Base-by-base conservation (phyloP, 2,888 invertebrate species). In the Deroplatys truncata region DNA sequence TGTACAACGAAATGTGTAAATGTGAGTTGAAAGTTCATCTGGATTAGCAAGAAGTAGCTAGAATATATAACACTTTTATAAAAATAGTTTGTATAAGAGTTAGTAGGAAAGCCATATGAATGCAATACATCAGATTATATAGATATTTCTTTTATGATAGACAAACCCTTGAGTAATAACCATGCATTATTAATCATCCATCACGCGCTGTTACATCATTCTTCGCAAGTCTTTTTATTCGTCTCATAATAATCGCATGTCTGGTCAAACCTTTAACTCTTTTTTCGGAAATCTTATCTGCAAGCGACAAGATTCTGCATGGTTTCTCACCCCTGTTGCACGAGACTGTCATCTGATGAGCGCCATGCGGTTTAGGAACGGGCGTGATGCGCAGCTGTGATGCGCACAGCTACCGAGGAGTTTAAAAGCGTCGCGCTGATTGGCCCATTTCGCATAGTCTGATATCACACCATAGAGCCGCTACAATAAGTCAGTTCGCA, bases 401-500 rank as follows among this genome's bases (percentile, higher is more conserved):
- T 31, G 87, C 87, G 87, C 87, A 83, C 82, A 35, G 87, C n/a
- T 29, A n/a, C 35, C 20, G 82, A 83, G 87, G 35, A 25, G 83
- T 43, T 87, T 83, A 28, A 87, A 83, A 83, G 82, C 16, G n/a
- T n/a, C 25, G 16, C 83, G 49, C 94, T 94, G 93, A 96, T 96
- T 96, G 96, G 96, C 93, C 94, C 94, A 93, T 93, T 92, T 94
- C 95, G 95, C 96, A 95, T 96, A 96, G 96, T 96, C 96, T 96
- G 96, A 96, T 95, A 95, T 96, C 95, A 95, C 95, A 95, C 96
- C 96, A 96, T 95, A 95, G 95, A 95, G 92, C 93, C 93, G 92
- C 93, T 93, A 93, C 93, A 93, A 93, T 93, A 93, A 93, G 91
- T 90, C 35, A 35, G 83, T 87, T 82, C 35, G 28, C 83, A 31